Conservation (phyloP, 2,888 invertebrate species). For the Priocnemis perturbator region DNA sequence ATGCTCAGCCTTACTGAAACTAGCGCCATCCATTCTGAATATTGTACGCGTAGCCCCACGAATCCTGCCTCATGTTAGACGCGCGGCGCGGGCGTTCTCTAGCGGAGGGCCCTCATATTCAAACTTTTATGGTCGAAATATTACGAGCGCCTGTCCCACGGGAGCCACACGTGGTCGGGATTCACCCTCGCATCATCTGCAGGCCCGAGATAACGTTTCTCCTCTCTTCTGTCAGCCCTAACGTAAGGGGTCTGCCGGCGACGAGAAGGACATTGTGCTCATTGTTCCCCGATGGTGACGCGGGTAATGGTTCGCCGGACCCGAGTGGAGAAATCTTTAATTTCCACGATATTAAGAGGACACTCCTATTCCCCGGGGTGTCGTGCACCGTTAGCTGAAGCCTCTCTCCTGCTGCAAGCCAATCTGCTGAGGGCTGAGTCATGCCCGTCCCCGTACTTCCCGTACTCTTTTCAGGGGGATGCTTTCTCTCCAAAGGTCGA, state of each 20-base stretch:
- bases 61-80: too few species aligned
- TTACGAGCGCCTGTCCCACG: conserved; percentile 53
- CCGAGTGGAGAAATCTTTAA: conserved; percentile 62
- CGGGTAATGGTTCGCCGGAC: conserved; percentile 59
- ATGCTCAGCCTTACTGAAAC: background rate
- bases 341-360: conserved; percentile 62
- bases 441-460: background rate
- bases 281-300: conserved; percentile 56
- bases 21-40: background rate
- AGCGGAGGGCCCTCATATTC: conserved; percentile 37
- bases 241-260: conserved; percentile 33
- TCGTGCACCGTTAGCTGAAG: conserved; percentile 23
- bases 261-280: conserved; percentile 61
- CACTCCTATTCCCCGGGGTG: conserved; percentile 53
- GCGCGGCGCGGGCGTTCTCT: background rate
- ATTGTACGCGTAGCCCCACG: background rate
- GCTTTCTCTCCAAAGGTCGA: too few species aligned
- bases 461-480: background rate
- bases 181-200: conserved; percentile 63
- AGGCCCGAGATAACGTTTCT: conserved; percentile 64
- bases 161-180: conserved; percentile 39
- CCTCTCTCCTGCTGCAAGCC: background rate
- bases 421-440: background rate
- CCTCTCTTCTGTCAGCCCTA: conserved; percentile 34
- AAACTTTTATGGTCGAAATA: conserved; percentile 59